Evolutionary conservation across 2,113 vertebrate species (phyloP).

Genomic region (Physeter macrocephalus): DNA sequence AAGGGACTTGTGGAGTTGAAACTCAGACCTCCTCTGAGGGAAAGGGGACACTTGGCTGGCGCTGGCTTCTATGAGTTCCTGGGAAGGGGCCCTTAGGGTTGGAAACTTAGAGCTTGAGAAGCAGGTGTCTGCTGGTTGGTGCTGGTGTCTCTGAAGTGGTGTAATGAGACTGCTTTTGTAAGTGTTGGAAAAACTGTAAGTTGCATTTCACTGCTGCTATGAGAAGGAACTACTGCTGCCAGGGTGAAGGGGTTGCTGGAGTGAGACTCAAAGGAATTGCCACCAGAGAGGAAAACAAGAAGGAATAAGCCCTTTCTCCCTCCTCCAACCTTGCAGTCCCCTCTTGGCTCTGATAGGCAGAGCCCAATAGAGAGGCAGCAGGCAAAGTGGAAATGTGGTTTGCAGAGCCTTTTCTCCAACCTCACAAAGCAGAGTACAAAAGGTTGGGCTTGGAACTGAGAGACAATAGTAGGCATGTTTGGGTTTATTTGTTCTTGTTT

Average conservation of each 20-base stretch:
- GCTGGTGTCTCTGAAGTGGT: not conserved
- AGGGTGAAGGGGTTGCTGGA: not conserved
- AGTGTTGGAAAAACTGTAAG: not conserved
- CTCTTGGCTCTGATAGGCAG: not conserved
- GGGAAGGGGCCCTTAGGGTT: not conserved
- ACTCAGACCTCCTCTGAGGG: not conserved
- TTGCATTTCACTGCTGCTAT: not conserved
- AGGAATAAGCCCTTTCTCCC: not conserved
- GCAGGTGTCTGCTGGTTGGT: not conserved
- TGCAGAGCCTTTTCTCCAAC: not conserved
- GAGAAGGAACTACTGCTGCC: not conserved
- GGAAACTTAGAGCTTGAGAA: not conserved
- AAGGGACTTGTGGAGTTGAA: not conserved
- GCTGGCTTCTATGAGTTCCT: not conserved
- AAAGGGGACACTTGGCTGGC: not conserved
- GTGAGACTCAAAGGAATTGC: not conserved
- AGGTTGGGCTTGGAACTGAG: not conserved
- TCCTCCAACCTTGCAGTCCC: not conserved
- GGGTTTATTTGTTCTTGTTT: not conserved
- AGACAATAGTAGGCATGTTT: not conserved
- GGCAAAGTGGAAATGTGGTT: not conserved
- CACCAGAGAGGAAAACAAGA: not conserved
- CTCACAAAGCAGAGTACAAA: not conserved
- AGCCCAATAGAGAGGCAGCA: not conserved
- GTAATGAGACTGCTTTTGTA: not conserved